Conservation (phyloP, 2,113 vertebrate genomes). For the Hymenochirus boettgeri region DNA sequence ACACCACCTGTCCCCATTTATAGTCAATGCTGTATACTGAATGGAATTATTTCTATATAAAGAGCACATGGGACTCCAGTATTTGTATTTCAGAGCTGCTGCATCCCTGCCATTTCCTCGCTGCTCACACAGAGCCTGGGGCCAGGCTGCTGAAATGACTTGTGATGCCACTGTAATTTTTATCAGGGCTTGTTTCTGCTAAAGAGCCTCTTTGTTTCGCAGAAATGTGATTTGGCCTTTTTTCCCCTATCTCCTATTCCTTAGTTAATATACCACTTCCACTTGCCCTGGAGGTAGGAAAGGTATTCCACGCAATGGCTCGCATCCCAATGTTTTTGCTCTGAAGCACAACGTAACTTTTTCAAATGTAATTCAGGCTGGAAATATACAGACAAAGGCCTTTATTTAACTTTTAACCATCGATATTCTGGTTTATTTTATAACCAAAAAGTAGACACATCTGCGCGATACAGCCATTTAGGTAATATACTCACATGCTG, state of each 20-base stretch:
- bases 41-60: constrained; percentile 61
- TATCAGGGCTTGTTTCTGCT: constrained; percentile 74
- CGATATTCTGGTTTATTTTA: constrained; percentile 32
- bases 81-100: constrained; percentile 57
- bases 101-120: constrained; percentile 58
- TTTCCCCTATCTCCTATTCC: constrained; percentile 63
- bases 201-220: constrained; percentile 77
- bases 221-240: constrained; percentile 74
- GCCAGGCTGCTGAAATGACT: constrained; percentile 64
- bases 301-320: constrained; percentile 65
- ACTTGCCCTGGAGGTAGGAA: constrained; percentile 62
- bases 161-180: constrained; percentile 70
- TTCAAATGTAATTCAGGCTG: constrained; percentile 41
- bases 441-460: neutral
- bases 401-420: constrained; percentile 53
- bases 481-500: neutral
- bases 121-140: constrained; percentile 58
- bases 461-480: neutral
- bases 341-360: constrained; percentile 61
- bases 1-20: constrained; percentile 59
- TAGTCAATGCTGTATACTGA: constrained; percentile 55
- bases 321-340: constrained; percentile 62
- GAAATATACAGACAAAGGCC: constrained; percentile 44
- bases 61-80: constrained; percentile 53
- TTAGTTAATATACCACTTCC: constrained; percentile 74